Base-by-base conservation (phyloP, 2,797 vertebrate genomes). In the Monodelphis domestica region DNA sequence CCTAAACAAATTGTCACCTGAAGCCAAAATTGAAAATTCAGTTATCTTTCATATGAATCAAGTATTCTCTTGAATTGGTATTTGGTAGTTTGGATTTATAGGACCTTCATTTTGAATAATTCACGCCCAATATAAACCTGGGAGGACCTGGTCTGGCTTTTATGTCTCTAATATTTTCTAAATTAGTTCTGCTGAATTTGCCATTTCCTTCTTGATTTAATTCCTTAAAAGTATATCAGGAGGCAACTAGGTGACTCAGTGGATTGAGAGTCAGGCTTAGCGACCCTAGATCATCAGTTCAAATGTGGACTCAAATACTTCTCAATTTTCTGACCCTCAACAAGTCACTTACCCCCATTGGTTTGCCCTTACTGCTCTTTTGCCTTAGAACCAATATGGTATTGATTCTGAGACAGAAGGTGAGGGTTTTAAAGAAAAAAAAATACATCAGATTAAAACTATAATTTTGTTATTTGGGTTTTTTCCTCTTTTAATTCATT, bases 401-500 rank as follows among this genome's bases (percentile, higher is more conserved):
- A n/a, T n/a, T n/a, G n/a, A n/a, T n/a, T n/a, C n/a, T n/a, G n/a
- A n/a, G n/a, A n/a, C n/a, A n/a, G n/a, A n/a, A n/a, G n/a, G n/a
- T n/a, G n/a, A n/a, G n/a, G n/a, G n/a, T n/a, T n/a, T n/a, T n/a
- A n/a, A n/a, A n/a, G n/a, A n/a, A n/a, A n/a, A n/a, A 53, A 45
- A 57, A 89, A 91, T 90, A 29, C 21, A 88, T 89, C 56, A 53
- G 51, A 70, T 52, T 89, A 94, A 94, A 78, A 89, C 29, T 88
- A 1, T 63, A n/a, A 92, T 53, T 94, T 94, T 63, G 29, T n/a
- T n/a, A 90, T 88, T 89, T 84, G 90, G 70, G 90, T 52, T 6
- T 30, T 93, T 87, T 91, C 26, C 38, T 29, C 30, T 53, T 95
- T 92, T 78, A 93, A 88, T 45, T 88, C 87, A 87, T 28, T 91